These are phyloP conservation scores for Nebria ingens DNA, from an alignment of 1,140 invertebrate species.

Conservation along the genomic window DNA sequence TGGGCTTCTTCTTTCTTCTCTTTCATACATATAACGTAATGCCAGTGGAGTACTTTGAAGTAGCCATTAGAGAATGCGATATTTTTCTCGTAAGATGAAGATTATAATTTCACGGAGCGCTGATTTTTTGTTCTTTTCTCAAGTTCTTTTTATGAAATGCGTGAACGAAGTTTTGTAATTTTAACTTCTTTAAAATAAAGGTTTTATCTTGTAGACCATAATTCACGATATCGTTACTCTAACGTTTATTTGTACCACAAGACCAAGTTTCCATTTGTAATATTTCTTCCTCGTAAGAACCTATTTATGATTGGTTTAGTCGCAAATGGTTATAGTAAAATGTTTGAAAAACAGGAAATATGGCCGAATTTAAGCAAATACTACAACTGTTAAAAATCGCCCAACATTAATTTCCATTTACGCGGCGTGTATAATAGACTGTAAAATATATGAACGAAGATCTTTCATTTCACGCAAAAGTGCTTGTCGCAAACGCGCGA, in stretches of 20 bases:
- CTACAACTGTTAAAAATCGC: neutral
- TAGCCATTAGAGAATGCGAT: constrained; percentile 5
- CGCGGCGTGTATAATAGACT: neutral
- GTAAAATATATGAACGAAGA: neutral
- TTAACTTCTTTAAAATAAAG: neutral
- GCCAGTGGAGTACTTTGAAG: neutral
- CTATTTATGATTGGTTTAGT: too few relatives aligned
- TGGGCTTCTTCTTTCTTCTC: neutral
- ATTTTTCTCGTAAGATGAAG: constrained; percentile 6
- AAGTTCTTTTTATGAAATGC: neutral
- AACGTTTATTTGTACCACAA: too few relatives aligned
- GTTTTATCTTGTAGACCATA: neutral
- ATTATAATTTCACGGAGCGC: constrained; percentile 3
- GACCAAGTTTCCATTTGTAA: too few relatives aligned
- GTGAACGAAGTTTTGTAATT: neutral
- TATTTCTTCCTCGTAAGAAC: too few relatives aligned
- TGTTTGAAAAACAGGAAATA: too few relatives aligned
- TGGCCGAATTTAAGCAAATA: neutral
- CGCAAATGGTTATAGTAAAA: too few relatives aligned
- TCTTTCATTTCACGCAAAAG: neutral
- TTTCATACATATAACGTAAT: constrained; percentile 7
- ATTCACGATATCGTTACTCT: too few relatives aligned
- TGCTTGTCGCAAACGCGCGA: neutral
- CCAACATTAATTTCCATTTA: constrained; percentile 1
- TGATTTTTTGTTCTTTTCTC: neutral